Conservation (phyloP, 2,797 vertebrate species). For the Anguilla pacifica region DNA sequence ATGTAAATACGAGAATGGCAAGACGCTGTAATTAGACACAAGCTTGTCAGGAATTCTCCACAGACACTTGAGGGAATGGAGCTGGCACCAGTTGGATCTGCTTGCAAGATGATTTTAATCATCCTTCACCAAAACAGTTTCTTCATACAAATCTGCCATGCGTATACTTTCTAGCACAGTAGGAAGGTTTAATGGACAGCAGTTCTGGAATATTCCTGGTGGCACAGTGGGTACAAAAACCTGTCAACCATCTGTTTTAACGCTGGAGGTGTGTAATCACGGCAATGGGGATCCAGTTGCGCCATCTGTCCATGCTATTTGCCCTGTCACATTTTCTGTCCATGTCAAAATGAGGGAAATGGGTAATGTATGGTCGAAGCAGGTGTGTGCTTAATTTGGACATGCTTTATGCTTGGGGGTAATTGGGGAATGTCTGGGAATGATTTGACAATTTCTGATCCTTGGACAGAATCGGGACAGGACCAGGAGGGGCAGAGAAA, state of each 20-base stretch:
- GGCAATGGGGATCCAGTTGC: neutral
- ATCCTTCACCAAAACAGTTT: neutral
- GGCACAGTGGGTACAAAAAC: neutral
- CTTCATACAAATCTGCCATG: neutral
- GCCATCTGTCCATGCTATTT: neutral
- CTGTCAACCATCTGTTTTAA: neutral
- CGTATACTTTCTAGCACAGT: neutral
- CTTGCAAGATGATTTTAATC: neutral
- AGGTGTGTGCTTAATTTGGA: neutral
- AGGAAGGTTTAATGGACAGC: neutral
- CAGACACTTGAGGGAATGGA: neutral
- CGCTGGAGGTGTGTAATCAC: neutral
- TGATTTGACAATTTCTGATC: neutral
- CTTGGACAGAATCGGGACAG: neutral
- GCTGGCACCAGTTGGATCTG: neutral
- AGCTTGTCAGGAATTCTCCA: neutral
- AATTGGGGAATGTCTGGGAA: neutral
- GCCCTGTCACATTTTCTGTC: neutral
- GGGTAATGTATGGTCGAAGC: neutral
- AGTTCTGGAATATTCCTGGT: neutral
- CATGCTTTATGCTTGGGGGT: neutral
- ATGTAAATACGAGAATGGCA: neutral
- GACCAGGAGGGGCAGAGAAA: neutral
- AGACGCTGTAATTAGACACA: neutral
- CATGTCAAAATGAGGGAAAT: neutral